phyloP scores from a whole-genome alignment of 92 coral and sea anemone species.

The Porites divaricata region DNA sequence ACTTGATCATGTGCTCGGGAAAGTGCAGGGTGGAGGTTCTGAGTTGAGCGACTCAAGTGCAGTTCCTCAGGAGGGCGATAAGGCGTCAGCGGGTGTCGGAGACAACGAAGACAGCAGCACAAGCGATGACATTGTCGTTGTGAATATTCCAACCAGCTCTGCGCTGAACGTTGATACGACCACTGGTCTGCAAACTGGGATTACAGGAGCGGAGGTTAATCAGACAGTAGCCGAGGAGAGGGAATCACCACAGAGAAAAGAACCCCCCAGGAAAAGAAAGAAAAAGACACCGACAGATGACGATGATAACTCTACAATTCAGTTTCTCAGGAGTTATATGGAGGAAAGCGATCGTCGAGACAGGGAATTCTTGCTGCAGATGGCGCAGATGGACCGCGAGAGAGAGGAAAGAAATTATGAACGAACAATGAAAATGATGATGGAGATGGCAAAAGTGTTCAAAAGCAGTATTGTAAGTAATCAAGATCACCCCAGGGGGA shows the following conservation, averaged over 20 bases:
- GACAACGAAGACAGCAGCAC: slow-evolving; percentile 41
- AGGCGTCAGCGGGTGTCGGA: slow-evolving; percentile 20
- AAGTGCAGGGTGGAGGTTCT: slow-evolving; percentile 14
- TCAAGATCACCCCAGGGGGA: slow-evolving; percentile 24
- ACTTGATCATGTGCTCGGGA: slow-evolving; percentile 53
- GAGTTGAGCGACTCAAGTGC: slow-evolving; percentile 20
- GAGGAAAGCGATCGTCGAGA: slow-evolving; percentile 65
- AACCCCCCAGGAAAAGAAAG: slow-evolving; percentile 40
- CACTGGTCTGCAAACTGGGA: slow-evolving; percentile 10
- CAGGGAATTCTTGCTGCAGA: slow-evolving; percentile 55
- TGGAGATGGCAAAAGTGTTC: slow-evolving; percentile 60
- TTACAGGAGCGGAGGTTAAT: background rate
- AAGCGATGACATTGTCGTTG: slow-evolving; percentile 35
- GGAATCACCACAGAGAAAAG: slow-evolving; percentile 43
- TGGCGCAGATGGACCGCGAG: slow-evolving; percentile 57
- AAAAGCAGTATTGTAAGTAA: slow-evolving; percentile 23
- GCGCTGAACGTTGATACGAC: slow-evolving; percentile 28
- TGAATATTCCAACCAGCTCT: slow-evolving; percentile 31
- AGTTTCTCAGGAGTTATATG: slow-evolving; percentile 50
- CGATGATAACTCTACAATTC: slow-evolving; percentile 43
- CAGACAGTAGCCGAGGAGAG: background rate
- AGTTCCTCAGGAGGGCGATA: slow-evolving; percentile 7
- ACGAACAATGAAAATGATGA: slow-evolving; percentile 57
- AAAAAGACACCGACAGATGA: slow-evolving; percentile 45
- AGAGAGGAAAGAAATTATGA: slow-evolving; percentile 56